Base-by-base conservation (phyloP, 2,113 vertebrate genomes). In the Poeciliopsis prolifica region DNA sequence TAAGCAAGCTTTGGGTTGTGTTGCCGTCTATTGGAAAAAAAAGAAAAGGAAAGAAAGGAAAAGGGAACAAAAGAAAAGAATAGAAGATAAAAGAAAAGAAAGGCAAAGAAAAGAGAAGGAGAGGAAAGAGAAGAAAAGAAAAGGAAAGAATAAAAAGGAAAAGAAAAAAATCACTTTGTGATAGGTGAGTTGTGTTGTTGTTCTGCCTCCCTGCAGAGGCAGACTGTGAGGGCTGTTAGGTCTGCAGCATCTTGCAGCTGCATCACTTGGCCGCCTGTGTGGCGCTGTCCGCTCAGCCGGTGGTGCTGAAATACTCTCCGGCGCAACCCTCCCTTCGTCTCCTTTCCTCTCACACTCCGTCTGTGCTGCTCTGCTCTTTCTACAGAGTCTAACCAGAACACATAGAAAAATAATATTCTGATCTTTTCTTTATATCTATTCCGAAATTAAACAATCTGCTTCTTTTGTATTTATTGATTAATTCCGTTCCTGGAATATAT, bases 231-330 rank as follows among this genome's bases (percentile, higher is more conserved):
- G 0, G 33, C 54, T 35, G 1, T 58, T 78, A 72, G 31, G 26
- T 72, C 65, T 51, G 3, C 42, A 35, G 48, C 84, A 72, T 61
- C 67, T 31, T 92, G 92, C 86, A 92, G 84, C 79, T 69, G 81
- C 93, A 77, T 70, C 64, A 61, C 76, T 78, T 88, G 72, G 37
- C 85, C 92, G 90, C 87, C 91, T 92, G 91, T 88, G 90, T 92
- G 93, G 92, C 94, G 94, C 94, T 95, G 92, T 95, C 91, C 94
- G 82, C 83, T 29, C 12, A 58, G 24, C 14, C 0, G 0, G 14
- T 94, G 90, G 94, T 95, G 92, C 94, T 95, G 94, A 94, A 95
- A 91, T 0, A 40, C 67, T 81, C 71, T 2, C 5, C 26, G 19
- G 0, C 54, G 60, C 72, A 31, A 19, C 66, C 54, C 65, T 67